phyloP scores from a whole-genome alignment of 2,797 vertebrate genomes.

The Moxostoma hubbsi region DNA sequence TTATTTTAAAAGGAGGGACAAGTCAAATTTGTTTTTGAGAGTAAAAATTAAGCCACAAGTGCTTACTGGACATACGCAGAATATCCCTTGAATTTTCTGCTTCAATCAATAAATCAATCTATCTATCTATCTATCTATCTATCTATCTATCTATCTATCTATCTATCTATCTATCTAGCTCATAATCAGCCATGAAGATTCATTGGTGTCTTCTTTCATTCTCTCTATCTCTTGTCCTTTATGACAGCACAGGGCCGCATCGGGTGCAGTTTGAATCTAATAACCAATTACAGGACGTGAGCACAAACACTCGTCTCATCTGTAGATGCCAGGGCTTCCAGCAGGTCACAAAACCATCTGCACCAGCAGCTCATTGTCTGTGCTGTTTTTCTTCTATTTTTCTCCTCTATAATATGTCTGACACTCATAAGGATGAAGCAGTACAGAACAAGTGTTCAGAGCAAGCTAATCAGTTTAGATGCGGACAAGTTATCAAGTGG shows the following conservation, averaged over 20 bases:
- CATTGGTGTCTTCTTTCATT: conserved; percentile 23
- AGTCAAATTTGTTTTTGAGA: too few species aligned
- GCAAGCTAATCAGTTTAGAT: conserved; percentile 42
- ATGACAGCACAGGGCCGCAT: conserved; percentile 29
- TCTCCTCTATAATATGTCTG: conserved; percentile 33
- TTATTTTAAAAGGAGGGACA: too few species aligned
- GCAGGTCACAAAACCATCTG: conserved; percentile 44
- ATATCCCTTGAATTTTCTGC: too few species aligned
- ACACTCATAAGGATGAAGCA: conserved; percentile 29
- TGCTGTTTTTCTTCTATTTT: conserved; percentile 1
- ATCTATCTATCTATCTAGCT: neutral
- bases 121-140: too few species aligned
- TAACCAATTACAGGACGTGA: conserved; percentile 55
- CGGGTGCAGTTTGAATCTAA: conserved; percentile 50
- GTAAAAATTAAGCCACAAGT: too few species aligned
- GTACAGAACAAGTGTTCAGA: conserved; percentile 42
- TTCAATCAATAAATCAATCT: too few species aligned
- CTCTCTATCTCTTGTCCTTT: conserved; percentile 6
- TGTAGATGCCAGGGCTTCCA: conserved; percentile 27
- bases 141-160: conserved; percentile 1
- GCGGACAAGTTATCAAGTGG: conserved; percentile 41
- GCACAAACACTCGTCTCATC: conserved; percentile 44
- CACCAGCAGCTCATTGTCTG: conserved; percentile 25
- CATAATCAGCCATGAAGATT: conserved; percentile 13
- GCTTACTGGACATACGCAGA: too few species aligned